phyloP scores from a whole-genome alignment of 2,113 vertebrate genomes.

The Collichthys lucidus region DNA sequence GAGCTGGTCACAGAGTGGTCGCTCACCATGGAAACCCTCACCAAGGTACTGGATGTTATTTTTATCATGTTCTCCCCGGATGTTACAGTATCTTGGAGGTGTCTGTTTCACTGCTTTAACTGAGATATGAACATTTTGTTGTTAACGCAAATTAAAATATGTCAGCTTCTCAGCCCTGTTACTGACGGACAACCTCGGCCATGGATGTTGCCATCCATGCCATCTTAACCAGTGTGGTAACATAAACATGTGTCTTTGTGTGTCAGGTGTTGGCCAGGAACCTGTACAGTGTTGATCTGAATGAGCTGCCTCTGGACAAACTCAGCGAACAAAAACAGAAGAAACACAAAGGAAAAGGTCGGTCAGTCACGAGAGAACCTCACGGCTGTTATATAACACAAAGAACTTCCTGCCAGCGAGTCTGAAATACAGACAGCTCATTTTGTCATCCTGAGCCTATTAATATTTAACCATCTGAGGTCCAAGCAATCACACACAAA shows the following conservation, averaged over 20 bases:
- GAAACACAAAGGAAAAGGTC: constrained; percentile 99
- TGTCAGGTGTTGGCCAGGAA: constrained; percentile 93
- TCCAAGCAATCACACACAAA: no score
- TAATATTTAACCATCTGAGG: background rate
- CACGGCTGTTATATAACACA: background rate
- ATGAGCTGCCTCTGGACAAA: constrained; percentile 96
- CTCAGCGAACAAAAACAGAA: constrained; percentile 99
- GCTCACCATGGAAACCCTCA: constrained; percentile 98
- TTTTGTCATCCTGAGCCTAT: background rate
- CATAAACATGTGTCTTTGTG: constrained; percentile 11
- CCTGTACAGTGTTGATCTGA: constrained; percentile 95
- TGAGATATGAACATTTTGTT: background rate
- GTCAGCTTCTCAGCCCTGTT: background rate
- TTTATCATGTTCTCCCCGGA: background rate
- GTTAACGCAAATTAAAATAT: no score
- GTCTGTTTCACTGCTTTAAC: background rate
- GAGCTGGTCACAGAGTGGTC: constrained; percentile 99
- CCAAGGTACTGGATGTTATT: constrained; percentile 83
- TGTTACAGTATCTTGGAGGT: background rate
- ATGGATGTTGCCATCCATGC: background rate
- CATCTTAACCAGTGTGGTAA: background rate
- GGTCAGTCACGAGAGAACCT: background rate
- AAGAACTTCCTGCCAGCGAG: background rate
- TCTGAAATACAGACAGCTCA: background rate
- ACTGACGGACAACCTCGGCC: background rate